Percentiles rank a stretch among this genome's conserved stretches.
Evolutionary conservation across 2,113 vertebrate genomes (phyloP).

Genomic region (Eulacestoma nigropectus): DNA sequence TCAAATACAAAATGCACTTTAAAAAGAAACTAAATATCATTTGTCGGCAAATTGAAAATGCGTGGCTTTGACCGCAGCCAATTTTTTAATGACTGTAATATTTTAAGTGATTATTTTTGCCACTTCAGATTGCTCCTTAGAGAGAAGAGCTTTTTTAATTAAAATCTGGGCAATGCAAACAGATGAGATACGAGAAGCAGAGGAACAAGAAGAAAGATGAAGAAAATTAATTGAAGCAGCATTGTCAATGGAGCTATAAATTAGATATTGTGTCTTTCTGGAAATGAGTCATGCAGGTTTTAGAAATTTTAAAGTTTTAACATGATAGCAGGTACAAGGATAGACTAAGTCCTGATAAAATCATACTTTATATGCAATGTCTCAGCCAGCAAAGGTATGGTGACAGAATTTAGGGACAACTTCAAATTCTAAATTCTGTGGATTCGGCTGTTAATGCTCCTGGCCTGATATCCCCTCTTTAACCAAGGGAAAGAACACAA

Average conservation of each 20-base stretch:
- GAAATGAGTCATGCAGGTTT: conserved; percentile 26
- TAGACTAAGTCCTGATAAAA: not conserved
- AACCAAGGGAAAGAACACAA: not conserved
- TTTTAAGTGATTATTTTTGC: conserved; percentile 84
- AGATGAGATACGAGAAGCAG: conserved; percentile 70
- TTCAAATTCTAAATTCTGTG: not conserved
- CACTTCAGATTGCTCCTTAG: conserved; percentile 76
- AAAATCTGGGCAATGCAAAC: conserved; percentile 76
- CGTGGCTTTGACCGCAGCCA: conserved; percentile 68
- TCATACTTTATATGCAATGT: not conserved
- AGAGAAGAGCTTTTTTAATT: conserved; percentile 78
- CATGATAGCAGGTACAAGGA: not conserved
- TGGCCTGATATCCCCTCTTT: not conserved
- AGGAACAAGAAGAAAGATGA: conserved; percentile 70
- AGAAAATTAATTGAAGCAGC: conserved; percentile 76
- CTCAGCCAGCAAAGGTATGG: not conserved
- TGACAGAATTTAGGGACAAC: not conserved
- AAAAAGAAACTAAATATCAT: conserved; percentile 72
- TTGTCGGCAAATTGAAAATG: conserved; percentile 79
- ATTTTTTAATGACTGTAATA: conserved; percentile 82
- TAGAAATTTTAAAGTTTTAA: conserved; percentile 2
- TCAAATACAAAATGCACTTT: conserved; percentile 72
- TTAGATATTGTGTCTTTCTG: conserved; percentile 58
- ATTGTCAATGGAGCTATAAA: conserved; percentile 68
- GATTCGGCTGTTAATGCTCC: not conserved